phyloP scores from a whole-genome alignment of 1,140 invertebrate genomes.

The Papilio polyxenes region DNA sequence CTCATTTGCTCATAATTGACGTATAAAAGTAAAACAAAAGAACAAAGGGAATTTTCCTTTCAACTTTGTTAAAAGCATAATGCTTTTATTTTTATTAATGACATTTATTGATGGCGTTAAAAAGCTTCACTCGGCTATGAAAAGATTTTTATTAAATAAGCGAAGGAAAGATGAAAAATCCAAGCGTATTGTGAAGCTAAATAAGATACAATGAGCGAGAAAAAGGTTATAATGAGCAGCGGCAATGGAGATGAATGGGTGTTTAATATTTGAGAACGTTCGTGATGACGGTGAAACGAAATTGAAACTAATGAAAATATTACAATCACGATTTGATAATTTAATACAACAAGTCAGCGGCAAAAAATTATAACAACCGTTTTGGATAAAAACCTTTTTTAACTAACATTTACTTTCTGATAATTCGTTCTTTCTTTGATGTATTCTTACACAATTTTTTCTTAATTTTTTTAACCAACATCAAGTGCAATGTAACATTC shows the following conservation, averaged over 20 bases:
- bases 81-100: slow-evolving; percentile 17
- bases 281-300: background rate
- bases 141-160: slow-evolving; percentile 25
- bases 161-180: slow-evolving; percentile 26
- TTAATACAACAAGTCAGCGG: background rate
- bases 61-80: slow-evolving; percentile 1
- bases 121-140: background rate
- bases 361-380: background rate
- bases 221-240: slow-evolving; percentile 19
- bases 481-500: too few relatives aligned
- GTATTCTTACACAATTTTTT: too few relatives aligned
- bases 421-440: too few relatives aligned
- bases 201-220: background rate
- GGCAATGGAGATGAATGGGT: slow-evolving; percentile 28
- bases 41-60: background rate
- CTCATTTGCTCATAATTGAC: slow-evolving; percentile 9
- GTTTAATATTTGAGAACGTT: slow-evolving; percentile 21
- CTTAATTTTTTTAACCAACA: too few relatives aligned
- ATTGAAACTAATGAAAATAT: slow-evolving; percentile 8
- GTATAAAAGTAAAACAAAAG: slow-evolving; percentile 9
- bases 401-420: too few relatives aligned
- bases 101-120: slow-evolving; percentile 19
- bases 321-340: background rate
- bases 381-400: background rate
- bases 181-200: slow-evolving; percentile 21